Conservation (phyloP, 2,888 invertebrate species). For the Eremobia ochroleuca region DNA sequence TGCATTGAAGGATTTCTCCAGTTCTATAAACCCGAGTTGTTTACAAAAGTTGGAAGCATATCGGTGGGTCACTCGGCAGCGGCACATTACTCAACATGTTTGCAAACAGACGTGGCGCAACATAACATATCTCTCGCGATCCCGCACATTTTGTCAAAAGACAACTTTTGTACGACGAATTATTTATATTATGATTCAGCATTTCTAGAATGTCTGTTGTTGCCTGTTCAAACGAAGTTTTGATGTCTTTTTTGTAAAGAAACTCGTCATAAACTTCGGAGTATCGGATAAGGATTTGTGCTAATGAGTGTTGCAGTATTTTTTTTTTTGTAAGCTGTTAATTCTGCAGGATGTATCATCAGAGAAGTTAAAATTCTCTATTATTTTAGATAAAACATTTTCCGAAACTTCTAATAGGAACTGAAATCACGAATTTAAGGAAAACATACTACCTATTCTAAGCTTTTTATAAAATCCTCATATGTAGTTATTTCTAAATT, state of each 20-base stretch:
- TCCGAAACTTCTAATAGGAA: not conserved
- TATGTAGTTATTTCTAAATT: not conserved
- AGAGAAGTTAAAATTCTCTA: not conserved
- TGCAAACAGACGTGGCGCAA: conserved; percentile 27
- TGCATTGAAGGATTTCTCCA: conserved; percentile 37
- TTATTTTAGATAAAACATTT: not conserved
- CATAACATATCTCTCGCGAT: conserved; percentile 20
- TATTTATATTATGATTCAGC: conserved; percentile 48
- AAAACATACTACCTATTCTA: not conserved
- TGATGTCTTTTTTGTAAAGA: conserved; percentile 40
- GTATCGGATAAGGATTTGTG: conserved; percentile 25
- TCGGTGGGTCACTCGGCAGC: conserved; percentile 44
- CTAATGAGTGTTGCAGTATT: conserved; percentile 18
- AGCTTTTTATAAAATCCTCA: not conserved
- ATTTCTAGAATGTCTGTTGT: conserved; percentile 27
- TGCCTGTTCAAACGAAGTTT: conserved; percentile 35
- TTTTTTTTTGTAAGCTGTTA: conserved; percentile 15
- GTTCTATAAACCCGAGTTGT: conserved; percentile 53
- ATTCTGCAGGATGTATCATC: not conserved
- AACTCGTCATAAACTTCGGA: conserved; percentile 35
- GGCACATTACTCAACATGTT: conserved; percentile 59
- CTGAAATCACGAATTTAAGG: not conserved
- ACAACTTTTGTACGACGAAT: conserved; percentile 35
- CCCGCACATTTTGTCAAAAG: conserved; percentile 45
- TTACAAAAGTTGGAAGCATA: conserved; percentile 50